Base-by-base conservation (phyloP, 2,797 vertebrate species). In the Brotula barbata region DNA sequence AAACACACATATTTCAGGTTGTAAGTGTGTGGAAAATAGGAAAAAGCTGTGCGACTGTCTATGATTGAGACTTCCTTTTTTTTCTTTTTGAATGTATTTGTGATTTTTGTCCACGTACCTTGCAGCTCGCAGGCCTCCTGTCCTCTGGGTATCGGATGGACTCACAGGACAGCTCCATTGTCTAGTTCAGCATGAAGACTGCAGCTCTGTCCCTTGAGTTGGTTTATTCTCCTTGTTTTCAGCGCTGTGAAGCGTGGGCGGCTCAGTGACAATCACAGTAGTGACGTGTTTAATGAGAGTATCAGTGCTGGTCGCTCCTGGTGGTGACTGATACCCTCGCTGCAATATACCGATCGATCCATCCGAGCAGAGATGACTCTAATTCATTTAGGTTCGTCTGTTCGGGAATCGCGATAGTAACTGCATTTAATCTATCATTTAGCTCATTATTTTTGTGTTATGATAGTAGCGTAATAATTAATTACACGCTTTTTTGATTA, bases 41-140 rank as follows among this genome's bases (percentile, higher is more conserved):
- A 62, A 9, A 45, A 1, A 37, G 15, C 3, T 14, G 11, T 6
- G 2, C 3, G 1, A 17, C 31, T 33, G 6, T 33, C 9, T 6
- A 33, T 33, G 31, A 33, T 33, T 6, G 2, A 7, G 25, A 28
- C 25, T 28, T 4, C 3, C 7, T 4, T 28, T 4, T 28, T 28
- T 28, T 28, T 28, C 7, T 28, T 28, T 7, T 28, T 28, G n/a
- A n/a, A n/a, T n/a, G n/a, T n/a, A n/a, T 3, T 7, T 15, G 9
- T 2, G 12, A 31, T 16, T 22, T 8, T 42, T 17, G 6, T 20
- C 47, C n/a, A 10, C 71, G 11, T 77, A 89, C 89, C 88, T 89
- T 89, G 54, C 78, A 77, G 15, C 85, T 90, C 55, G 48, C 37
- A 0, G 86, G 88, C 81, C 89, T 87, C 28, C 71, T 78, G 31